Conservation (phyloP, 2,113 vertebrate genomes). For the Chlorodrepanis virens region DNA sequence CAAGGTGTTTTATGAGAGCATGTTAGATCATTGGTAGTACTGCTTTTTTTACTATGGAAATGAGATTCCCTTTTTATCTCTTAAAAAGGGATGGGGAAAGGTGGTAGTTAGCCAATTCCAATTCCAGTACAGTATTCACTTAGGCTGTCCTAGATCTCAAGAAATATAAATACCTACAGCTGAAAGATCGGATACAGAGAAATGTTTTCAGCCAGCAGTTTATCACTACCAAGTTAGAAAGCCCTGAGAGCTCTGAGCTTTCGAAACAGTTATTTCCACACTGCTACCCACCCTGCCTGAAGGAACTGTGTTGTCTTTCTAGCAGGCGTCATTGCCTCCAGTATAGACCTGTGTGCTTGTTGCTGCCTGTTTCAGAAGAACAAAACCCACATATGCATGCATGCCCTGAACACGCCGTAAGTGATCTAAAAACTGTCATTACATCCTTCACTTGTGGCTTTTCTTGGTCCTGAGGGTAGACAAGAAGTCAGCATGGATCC, state of each 20-base stretch:
- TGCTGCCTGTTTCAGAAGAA: neutral
- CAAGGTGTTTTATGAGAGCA: neutral
- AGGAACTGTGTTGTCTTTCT: neutral
- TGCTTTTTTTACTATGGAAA: neutral
- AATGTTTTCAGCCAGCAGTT: neutral
- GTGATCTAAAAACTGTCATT: neutral
- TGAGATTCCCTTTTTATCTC: neutral
- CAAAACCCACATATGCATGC: neutral
- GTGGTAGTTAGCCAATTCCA: neutral
- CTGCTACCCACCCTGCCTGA: neutral
- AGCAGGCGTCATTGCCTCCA: neutral
- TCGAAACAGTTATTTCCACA: neutral
- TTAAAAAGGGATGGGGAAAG: neutral
- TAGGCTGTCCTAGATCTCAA: neutral
- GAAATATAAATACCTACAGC: neutral
- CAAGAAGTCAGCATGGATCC: neutral
- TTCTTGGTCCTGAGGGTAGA: neutral
- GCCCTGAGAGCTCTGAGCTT: neutral
- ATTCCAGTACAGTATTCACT: neutral
- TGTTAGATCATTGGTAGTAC: neutral
- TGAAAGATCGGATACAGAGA: neutral
- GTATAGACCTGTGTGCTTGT: neutral
- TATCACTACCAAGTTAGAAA: neutral
- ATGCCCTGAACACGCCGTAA: fast-evolving
- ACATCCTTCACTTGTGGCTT: neutral